These are phyloP conservation scores for Gryon sp. DNA, from an alignment of 1,140 invertebrate genomes.

Conservation along the genomic window DNA sequence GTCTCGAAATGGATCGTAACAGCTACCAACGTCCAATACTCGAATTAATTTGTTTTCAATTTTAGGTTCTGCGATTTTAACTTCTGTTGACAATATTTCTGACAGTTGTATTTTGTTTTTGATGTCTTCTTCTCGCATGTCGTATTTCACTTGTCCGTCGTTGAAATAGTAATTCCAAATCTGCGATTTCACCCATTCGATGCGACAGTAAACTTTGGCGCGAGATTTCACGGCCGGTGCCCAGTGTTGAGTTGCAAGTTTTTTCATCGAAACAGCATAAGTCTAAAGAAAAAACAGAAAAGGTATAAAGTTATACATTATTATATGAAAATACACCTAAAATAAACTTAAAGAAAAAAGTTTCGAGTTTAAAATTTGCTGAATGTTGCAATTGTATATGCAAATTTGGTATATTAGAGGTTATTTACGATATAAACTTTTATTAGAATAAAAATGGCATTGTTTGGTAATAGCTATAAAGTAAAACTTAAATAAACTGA, in stretches of 20 bases:
- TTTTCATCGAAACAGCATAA: conserved; percentile 43
- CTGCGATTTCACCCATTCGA: conserved; percentile 39
- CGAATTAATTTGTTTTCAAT: conserved; percentile 65
- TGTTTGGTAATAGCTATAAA: too few relatives aligned
- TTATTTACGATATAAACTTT: too few relatives aligned
- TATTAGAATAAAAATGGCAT: too few relatives aligned
- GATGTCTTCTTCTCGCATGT: conserved; percentile 28
- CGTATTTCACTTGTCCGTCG: conserved; percentile 12
- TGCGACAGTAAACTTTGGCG: conserved; percentile 33
- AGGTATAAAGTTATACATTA: neutral
- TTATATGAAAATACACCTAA: neutral
- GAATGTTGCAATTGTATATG: too few relatives aligned
- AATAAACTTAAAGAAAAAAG: neutral
- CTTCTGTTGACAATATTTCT: too few relatives aligned
- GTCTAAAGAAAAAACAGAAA: conserved; percentile 25
- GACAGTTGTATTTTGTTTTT: conserved; percentile 15
- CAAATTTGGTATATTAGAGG: too few relatives aligned
- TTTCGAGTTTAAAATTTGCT: too few relatives aligned
- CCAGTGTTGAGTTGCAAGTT: conserved; percentile 43
- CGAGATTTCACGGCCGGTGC: conserved; percentile 7
- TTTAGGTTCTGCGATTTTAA: too few relatives aligned
- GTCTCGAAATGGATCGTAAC: conserved; percentile 91
- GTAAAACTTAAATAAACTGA: too few relatives aligned
- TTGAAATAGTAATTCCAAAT: conserved; percentile 24
- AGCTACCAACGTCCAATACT: conserved; percentile 95